Percentiles rank a stretch among this genome's conserved stretches.
These are phyloP conservation scores for Murina feae DNA, from an alignment of 2,113 vertebrate genomes.

Conservation along the genomic window DNA sequence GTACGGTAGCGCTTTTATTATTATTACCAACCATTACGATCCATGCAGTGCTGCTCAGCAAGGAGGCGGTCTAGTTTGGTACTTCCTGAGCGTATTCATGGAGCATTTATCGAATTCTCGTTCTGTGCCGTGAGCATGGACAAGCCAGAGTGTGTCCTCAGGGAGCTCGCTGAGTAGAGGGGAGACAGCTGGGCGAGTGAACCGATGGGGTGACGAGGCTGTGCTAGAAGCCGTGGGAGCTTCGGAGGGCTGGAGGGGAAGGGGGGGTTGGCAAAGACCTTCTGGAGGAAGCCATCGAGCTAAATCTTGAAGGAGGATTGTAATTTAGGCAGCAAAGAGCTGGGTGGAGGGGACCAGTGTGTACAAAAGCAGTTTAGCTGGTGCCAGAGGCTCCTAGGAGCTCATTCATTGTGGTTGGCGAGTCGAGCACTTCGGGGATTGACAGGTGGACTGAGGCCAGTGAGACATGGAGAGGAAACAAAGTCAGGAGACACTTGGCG, in stretches of 20 bases:
- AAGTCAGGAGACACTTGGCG: background rate
- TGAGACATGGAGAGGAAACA: background rate
- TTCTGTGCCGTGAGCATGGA: background rate
- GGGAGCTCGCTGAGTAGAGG: background rate
- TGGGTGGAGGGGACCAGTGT: fast-evolving
- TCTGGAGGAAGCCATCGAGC: background rate
- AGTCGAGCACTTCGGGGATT: background rate
- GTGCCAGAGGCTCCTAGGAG: background rate
- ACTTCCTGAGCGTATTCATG: background rate
- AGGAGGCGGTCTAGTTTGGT: background rate
- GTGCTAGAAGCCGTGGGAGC: background rate
- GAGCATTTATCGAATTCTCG: background rate
- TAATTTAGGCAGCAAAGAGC: background rate
- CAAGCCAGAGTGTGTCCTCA: background rate
- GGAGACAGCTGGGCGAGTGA: background rate
- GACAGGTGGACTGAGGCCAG: background rate
- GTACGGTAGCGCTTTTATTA: background rate
- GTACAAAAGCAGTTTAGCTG: background rate
- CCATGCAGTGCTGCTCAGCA: background rate
- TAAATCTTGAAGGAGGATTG: background rate
- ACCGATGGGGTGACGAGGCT: background rate
- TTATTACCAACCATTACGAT: background rate
- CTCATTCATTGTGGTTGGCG: background rate
- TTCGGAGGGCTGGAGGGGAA: background rate
- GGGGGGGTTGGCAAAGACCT: background rate